phyloP scores from a whole-genome alignment of 2,888 invertebrate species.

The Phania funesta region DNA sequence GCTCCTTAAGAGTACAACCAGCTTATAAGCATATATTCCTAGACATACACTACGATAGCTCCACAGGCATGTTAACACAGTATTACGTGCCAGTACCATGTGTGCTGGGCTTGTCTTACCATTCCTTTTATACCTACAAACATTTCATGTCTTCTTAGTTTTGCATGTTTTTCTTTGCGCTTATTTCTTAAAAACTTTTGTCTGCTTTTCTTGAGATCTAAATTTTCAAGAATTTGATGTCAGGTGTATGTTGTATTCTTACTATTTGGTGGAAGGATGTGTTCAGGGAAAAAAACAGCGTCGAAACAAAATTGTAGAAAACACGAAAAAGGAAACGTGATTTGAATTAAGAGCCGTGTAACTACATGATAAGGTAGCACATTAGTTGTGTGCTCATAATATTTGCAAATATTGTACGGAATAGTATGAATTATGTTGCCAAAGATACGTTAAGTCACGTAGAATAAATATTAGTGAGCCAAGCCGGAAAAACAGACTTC shows the following conservation, averaged over 20 bases:
- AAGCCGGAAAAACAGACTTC: slow-evolving; percentile 36
- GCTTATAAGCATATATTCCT: not conserved
- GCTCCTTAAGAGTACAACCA: slow-evolving; percentile 22
- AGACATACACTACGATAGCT: slow-evolving; percentile 63
- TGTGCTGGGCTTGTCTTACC: slow-evolving; percentile 20
- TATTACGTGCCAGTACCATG: slow-evolving; percentile 58
- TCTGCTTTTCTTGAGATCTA: no score
- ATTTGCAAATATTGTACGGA: slow-evolving; percentile 59
- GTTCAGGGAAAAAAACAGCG: not conserved
- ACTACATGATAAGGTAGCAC: slow-evolving; percentile 65
- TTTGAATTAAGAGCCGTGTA: slow-evolving; percentile 56
- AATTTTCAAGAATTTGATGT: slow-evolving; percentile 38
- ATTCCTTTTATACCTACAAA: not conserved
- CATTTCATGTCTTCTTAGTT: slow-evolving; percentile 11
- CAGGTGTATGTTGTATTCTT: slow-evolving; percentile 33
- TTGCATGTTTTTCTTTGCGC: slow-evolving; percentile 13
- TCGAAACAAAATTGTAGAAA: slow-evolving; percentile 30
- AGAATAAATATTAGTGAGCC: slow-evolving; percentile 63
- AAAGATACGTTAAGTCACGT: slow-evolving; percentile 65
- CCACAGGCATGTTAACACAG: slow-evolving; percentile 68
- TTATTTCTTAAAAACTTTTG: not conserved
- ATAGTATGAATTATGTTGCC: slow-evolving; percentile 62
- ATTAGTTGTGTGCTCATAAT: slow-evolving; percentile 65
- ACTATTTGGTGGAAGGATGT: slow-evolving; percentile 48
- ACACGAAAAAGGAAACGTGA: slow-evolving; percentile 52